Evolutionary conservation across 2,797 vertebrate species (phyloP), one percentile per base, ranked within the genome.

Genomic region (Astyanax mexicanus): DNA sequence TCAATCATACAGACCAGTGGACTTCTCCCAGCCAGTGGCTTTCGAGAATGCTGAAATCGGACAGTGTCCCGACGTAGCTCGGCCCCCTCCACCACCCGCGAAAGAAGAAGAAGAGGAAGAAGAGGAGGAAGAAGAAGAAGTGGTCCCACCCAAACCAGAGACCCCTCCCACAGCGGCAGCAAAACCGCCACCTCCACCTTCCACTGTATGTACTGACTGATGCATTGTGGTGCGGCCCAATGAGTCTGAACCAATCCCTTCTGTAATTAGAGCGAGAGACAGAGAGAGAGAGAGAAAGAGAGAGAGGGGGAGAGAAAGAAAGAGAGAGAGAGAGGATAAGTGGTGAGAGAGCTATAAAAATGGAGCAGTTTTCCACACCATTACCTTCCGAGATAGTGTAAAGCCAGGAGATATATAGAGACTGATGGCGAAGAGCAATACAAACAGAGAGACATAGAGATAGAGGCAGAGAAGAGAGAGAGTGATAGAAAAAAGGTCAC

Each of bases 41-140:
- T 99, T 99, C 85, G 94, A 96, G 91, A 97, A 98, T 45, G 97
- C 97, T 3, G 96, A 98, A 83, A 99, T 99, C 32, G 98, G 98
- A 23, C 93, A 68, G 44, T 98, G 97, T 81, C 91, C 93, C 27
- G 90, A 87, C 77, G 84, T 94, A 44, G 91, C 92, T 69, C 92
- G 91, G 11, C 85, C 89, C 1, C 80, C 40, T 1, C 87, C 89
- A 32, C 86, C 75, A 19, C 78, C 67, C 10, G 10, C 27, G 44
- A 83, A 85, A 32, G 85, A 86, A 49, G 81, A 84, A 60, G 70
- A 74, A 29, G 52, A 72, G 0, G 76, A 86, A 54, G 81, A 84
- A 60, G 69, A 74, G 29, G 51, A 72, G 0, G 77, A 86, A 54
- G 77, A 85, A 25, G 44, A 42, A 1, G 78, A 80, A 21, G 58